Percentiles rank a stretch among this genome's conserved stretches.
Conservation (phyloP, 2,797 vertebrate species). For the Tachyglossus aculeatus region DNA sequence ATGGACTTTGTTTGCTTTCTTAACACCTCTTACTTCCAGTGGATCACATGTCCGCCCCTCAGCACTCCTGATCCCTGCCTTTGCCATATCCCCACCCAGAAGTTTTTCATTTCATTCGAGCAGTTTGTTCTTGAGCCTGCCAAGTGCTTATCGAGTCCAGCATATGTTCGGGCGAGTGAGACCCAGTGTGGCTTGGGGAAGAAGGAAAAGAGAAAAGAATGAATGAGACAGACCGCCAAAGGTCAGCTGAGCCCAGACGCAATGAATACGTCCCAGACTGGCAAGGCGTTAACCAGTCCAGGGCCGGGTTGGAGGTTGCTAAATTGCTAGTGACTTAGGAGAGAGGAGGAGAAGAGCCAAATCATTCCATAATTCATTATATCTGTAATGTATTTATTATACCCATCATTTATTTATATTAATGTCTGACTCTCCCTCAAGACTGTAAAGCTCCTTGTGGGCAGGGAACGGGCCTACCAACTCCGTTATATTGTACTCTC, state of each 20-base stretch:
- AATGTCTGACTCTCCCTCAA: too few species aligned
- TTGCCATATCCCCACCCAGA: not conserved
- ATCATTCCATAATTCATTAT: too few species aligned
- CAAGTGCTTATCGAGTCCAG: slow-evolving; percentile 56
- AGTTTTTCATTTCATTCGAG: slow-evolving; percentile 53
- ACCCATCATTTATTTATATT: too few species aligned
- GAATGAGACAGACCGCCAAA: slow-evolving; percentile 42
- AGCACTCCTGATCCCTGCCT: slow-evolving; percentile 34
- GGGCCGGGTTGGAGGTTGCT: slow-evolving; percentile 38
- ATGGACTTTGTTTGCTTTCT: slow-evolving; percentile 37
- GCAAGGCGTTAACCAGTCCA: slow-evolving; percentile 22
- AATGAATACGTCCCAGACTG: not conserved
- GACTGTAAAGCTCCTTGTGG: too few species aligned
- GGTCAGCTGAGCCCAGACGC: not conserved
- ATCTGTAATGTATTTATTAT: too few species aligned
- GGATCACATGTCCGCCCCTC: not conserved
- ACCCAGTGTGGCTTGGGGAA: slow-evolving; percentile 36
- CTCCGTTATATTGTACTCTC: too few species aligned
- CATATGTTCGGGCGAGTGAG: slow-evolving; percentile 38
- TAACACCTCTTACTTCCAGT: slow-evolving; percentile 31
- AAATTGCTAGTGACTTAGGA: not conserved
- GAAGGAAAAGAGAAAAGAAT: slow-evolving; percentile 36
- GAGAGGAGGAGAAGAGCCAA: slow-evolving; percentile 17
- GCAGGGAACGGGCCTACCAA: too few species aligned
- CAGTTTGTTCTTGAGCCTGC: slow-evolving; percentile 50